A percentile compares a stretch with the other conserved stretches of the same genome.
Conservation (phyloP, 2,888 invertebrate genomes). For the Calliphora vomitoria region DNA sequence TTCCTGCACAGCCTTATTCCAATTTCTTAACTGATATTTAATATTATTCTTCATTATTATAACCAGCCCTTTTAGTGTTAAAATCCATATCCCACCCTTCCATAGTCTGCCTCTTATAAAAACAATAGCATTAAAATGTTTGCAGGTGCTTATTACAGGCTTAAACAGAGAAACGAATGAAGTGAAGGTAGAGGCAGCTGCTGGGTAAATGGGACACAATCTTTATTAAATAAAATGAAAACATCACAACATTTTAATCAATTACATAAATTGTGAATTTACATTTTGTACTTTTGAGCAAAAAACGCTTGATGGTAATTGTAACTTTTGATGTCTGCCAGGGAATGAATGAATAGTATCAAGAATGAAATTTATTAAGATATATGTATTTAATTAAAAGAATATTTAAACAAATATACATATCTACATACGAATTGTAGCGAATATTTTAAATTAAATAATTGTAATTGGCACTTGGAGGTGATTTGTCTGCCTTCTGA, state of each 20-base stretch:
- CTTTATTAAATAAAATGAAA: neutral
- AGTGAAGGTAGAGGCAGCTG: neutral
- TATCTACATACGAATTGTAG: too few species aligned
- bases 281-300: too few species aligned
- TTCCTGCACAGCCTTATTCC: neutral
- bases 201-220: neutral
- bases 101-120: neutral
- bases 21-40: neutral
- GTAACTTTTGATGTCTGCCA: neutral
- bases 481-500: too few species aligned
- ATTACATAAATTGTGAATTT: too few species aligned
- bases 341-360: neutral
- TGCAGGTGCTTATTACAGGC: neutral
- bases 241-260: neutral
- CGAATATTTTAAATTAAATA: too few species aligned
- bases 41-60: neutral
- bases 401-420: too few species aligned
- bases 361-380: neutral
- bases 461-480: too few species aligned
- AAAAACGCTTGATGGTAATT: too few species aligned
- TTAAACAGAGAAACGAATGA: neutral
- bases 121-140: neutral
- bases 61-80: neutral
- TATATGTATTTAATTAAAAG: too few species aligned
- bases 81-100: neutral